Base-by-base conservation (phyloP, 2,113 vertebrate genomes). In the Hemichromis elongatus region DNA sequence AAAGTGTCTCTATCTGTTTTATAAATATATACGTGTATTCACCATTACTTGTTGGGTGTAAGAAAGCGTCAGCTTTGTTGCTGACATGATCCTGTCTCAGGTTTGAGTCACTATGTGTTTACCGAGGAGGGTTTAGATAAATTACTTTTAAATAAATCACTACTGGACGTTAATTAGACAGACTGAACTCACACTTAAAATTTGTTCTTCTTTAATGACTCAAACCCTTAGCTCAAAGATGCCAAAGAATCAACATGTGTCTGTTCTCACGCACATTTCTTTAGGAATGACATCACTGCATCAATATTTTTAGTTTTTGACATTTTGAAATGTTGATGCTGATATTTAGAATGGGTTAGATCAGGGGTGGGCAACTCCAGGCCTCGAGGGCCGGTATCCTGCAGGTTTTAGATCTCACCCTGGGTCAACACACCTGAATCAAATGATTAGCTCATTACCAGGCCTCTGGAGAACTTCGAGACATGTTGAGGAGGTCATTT, bases 261-360 rank as follows among this genome's bases (percentile, higher is more conserved):
- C 21, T 2, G 8, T 3, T 47, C 0, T 47, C 40, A 47, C 2
- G 26, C 14, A 47, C 0, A 9, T 11, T 28, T 73, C 66, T 47
- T 6, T 73, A 5, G 5, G 14, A 47, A 63, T 37, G 0, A 0
- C n/a, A 10, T 37, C 33, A 7, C 33, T 63, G 0, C 59, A 63
- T 63, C 19, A 0, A 10, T 37, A n/a, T 63, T 63, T 33, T 28
- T 24, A 47, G 24, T 28, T 28, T 47, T 28, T 73, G 24, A 73
- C 42, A 47, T 28, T 19, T 11, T 19, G 5, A 73, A 47, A 73
- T 19, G 21, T 6, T 45, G n/a, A n/a, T n/a, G n/a, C n/a, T n/a
- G n/a, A n/a, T n/a, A n/a, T n/a, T n/a, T n/a, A n/a, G n/a, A n/a
- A n/a, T n/a, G n/a, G n/a, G n/a, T n/a, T n/a, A n/a, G n/a, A n/a